Base-by-base conservation (phyloP, 2,113 vertebrate species). In the Nycticebus coucang region DNA sequence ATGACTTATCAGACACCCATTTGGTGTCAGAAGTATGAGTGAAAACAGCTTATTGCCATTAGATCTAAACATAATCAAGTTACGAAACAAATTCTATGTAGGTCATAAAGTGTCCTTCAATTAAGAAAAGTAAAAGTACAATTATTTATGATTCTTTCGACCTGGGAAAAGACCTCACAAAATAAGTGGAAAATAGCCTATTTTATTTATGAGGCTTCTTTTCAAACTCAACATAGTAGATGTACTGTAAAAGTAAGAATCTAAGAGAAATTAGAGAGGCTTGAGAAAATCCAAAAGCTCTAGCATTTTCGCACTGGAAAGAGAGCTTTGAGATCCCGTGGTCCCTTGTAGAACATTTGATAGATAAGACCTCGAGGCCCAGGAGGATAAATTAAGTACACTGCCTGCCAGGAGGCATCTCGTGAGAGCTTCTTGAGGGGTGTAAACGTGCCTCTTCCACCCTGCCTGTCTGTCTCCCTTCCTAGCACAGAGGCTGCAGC, bases 61-160 rank as follows among this genome's bases (percentile, higher is more conserved):
- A 66, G 37, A 69, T 82, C 30, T 66, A 95, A 88, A 69, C 14
- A 78, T 84, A 95, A 90, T 68, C 60, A 83, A 94, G 88, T 78
- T 66, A 41, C 41, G 62, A 78, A 82, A 72, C 21, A 57, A 91
- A 94, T 60, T 64, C 37, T 72, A 59, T 71, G 37, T 59, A 66
- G 19, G 21, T 60, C 35, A 72, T 17, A 75, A 66, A 82, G 81
- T 74, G 41, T 91, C n/a, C 85, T 82, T 74, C 68, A 94, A 50
- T 89, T 80, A 59, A 80, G 53, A 30, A 88, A 90, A 95, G 37
- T 72, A 66, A 92, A 94, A 88, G 30, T 82, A 57, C 18, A 59
- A 28, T 92, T 88, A 82, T 71, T 82, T 77, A 92, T 82, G 26
- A 75, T 53, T 88, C 75, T 45, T 75, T 64, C 55, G 33, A 89